Evolutionary conservation across 2,113 vertebrate species (phyloP), one percentile per base, ranked within the genome.

Genomic region (Neoarius graeffei): DNA sequence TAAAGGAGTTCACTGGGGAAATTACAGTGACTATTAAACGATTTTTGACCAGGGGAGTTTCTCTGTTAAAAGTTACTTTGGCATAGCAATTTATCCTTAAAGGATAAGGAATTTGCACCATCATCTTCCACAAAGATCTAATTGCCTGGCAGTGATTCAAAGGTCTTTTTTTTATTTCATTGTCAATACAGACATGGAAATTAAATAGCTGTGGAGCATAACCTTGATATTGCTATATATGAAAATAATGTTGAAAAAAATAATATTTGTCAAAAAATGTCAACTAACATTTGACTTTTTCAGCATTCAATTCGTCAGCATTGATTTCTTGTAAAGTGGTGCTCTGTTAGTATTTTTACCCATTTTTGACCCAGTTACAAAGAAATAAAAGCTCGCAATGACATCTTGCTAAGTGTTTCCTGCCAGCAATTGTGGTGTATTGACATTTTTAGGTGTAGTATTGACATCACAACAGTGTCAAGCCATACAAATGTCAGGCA

Each of bases 141-240:
- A 50, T 52, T 66, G 42, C 48, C 66, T 35, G 83, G 9, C 48
- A 14, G 50, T 54, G n/a, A 54, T 30, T 84, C 50, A 27, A 52
- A 71, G 50, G 27, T 84, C 19, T 42, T 42, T 42, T 42, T 42
- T 42, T 42, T 42, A 42, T 42, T 42, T 84, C 14, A 56, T 19
- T 30, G 83, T 35, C 66, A 35, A 35, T 57, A 71, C 27, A 73
- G 52, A 71, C 57, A 52, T 84, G 50, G 50, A 84, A 84, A 23
- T 66, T 23, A 19, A 15, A 66, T 1, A 14, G 25, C 13, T 25
- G 19, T 4, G 19, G 35, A 77, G 4, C 17, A 23, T 74, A 48
- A 50, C 8, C 30, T 19, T 73, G 15, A 17, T 73, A 8, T 23
- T 69, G 14, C 30, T 73, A 8, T 42, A 73, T 19, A 73, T 25